Percentiles rank a stretch among this genome's conserved stretches.
Evolutionary conservation across 2,797 vertebrate genomes (phyloP).

Genomic region (Bryconaethiops microstoma): DNA sequence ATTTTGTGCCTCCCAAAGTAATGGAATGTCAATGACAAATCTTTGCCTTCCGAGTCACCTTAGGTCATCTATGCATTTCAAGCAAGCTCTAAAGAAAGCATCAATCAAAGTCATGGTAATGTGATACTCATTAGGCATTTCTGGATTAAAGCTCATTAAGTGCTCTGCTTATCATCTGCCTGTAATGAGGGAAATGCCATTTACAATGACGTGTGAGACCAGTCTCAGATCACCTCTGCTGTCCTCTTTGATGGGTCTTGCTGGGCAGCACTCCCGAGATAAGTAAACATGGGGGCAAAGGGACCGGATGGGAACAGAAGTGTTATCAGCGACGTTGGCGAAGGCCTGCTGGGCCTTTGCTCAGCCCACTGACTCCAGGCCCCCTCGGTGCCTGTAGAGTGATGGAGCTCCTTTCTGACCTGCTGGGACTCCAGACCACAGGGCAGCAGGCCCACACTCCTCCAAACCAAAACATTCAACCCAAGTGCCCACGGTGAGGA

Average conservation of each 20-base stretch:
- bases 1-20: not conserved
- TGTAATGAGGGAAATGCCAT: slow-evolving; percentile 58
- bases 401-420: slow-evolving; percentile 27
- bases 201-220: slow-evolving; percentile 52
- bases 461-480: slow-evolving; percentile 26
- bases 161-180: slow-evolving; percentile 47
- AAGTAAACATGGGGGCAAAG: slow-evolving; percentile 57
- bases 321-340: slow-evolving; percentile 57
- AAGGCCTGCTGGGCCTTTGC: slow-evolving; percentile 47
- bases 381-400: slow-evolving; percentile 23
- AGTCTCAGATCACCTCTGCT: slow-evolving; percentile 47
- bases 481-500: slow-evolving; percentile 6
- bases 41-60: not conserved
- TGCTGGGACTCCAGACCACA: slow-evolving; percentile 1
- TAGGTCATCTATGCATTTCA: slow-evolving; percentile 22
- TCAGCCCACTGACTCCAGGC: slow-evolving; percentile 43
- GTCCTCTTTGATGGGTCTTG: slow-evolving; percentile 44
- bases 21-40: not conserved
- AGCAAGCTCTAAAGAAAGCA: slow-evolving; percentile 18
- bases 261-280: slow-evolving; percentile 56
- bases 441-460: slow-evolving; percentile 26
- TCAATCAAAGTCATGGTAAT: slow-evolving; percentile 36
- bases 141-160: slow-evolving; percentile 60
- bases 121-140: slow-evolving; percentile 45
- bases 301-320: slow-evolving; percentile 27